Base-by-base conservation (phyloP, 2,797 vertebrate species). In the Hipposideros larvatus region DNA sequence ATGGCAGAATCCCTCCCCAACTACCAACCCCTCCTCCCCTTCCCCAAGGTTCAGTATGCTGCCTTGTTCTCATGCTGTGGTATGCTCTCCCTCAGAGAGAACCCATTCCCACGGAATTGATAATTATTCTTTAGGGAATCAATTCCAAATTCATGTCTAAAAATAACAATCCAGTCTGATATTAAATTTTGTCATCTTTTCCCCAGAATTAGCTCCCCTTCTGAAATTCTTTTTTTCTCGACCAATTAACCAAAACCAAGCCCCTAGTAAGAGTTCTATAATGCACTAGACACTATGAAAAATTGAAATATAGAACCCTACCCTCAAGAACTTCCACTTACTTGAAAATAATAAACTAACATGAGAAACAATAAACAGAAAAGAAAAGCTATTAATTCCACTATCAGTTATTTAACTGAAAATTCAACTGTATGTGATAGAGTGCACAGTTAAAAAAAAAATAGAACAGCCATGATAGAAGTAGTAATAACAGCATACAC, bases 301-400 rank as follows among this genome's bases (percentile, higher is more conserved):
- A 51, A 9, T 0, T 46, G 31, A 73, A 80, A 31, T n/a, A 9
- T 10, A 48, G 63, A 55, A 87, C 66, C 46, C 43, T 41, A 43
- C 34, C 53, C 53, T 70, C 41, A 61, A 31, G 46, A 77, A 88
- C 11, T 61, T n/a, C 28, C 0, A 70, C 8, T 19, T 28, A 26
- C 14, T 82, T 82, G 26, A 77, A 95, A 73, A 57, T 79, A 90
- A 71, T 63, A 65, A 79, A 71, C 87, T 63, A 53, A 66, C 11
- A 70, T 73, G 15, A 37, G 6, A 83, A 55, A 82, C 63, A 55
- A 66, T 13, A 65, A 55, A 66, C 9, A 65, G 19, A 41, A 57
- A 92, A 65, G 10, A 74, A 24, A 46, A 78, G 26, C 5, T 48
- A 68, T 78, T 70, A 37, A 78, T 84, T 73, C 63, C 24, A 88